Evolutionary conservation across 2,113 vertebrate genomes (phyloP).

Genomic region (Papio anubis): DNA sequence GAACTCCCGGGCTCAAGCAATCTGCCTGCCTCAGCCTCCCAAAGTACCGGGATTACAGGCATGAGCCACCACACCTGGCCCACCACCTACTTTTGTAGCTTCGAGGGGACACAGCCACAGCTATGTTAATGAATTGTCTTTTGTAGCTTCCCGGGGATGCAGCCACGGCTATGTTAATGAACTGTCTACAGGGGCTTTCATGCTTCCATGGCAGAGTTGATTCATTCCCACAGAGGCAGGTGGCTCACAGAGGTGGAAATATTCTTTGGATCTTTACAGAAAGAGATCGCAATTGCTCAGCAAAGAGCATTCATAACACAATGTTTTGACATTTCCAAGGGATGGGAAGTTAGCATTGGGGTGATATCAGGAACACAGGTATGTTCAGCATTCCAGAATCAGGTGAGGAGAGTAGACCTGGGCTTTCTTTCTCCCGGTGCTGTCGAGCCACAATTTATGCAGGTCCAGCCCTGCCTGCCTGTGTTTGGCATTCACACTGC

Average conservation of each 20-base stretch:
- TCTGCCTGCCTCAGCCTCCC: too few relatives aligned
- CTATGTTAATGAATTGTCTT: rapidly evolving
- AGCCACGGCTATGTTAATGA: rapidly evolving
- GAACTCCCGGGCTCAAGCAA: too few relatives aligned
- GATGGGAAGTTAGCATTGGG: rapidly evolving
- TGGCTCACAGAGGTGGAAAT: background rate
- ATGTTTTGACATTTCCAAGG: background rate
- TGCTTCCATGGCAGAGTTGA: rapidly evolving
- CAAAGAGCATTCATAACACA: background rate
- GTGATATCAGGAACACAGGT: rapidly evolving
- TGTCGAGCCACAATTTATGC: rapidly evolving
- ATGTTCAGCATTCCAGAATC: rapidly evolving
- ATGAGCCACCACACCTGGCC: background rate
- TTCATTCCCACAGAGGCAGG: rapidly evolving
- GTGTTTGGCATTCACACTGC: rapidly evolving
- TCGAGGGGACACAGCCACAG: rapidly evolving
- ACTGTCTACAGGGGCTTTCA: rapidly evolving
- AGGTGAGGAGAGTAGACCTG: rapidly evolving
- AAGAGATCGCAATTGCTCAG: rapidly evolving
- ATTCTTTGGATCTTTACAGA: background rate
- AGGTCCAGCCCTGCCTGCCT: background rate
- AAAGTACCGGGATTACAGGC: too few relatives aligned
- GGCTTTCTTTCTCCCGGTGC: too few relatives aligned
- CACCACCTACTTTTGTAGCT: rapidly evolving
- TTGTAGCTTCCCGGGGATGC: rapidly evolving